Evolutionary conservation across 1,140 invertebrate species (phyloP).

Genomic region (Belonocnema kinseyi): DNA sequence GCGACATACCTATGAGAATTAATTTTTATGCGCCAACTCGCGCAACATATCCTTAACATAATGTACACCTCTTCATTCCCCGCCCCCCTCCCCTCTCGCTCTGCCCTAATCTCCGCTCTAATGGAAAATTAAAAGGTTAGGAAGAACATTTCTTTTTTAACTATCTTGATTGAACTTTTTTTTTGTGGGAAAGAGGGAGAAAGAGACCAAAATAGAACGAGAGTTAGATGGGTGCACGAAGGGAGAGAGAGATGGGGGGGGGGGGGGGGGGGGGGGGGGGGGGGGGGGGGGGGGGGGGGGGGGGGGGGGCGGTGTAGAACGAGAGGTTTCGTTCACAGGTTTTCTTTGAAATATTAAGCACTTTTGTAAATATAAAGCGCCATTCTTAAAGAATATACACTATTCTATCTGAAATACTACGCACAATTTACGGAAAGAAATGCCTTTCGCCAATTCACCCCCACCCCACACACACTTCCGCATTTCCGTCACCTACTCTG

Average conservation of each 20-base stretch:
- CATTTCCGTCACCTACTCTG: slow-evolving; percentile 35
- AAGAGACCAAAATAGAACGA: slow-evolving; percentile 23
- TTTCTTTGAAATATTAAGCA: neutral
- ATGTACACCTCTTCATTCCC: neutral
- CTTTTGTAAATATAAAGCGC: slow-evolving; percentile 3
- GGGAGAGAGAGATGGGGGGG: neutral
- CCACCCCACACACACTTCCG: neutral
- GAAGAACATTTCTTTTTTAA: neutral
- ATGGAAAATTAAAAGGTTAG: neutral
- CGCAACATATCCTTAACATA: slow-evolving; percentile 17
- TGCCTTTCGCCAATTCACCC: slow-evolving; percentile 36
- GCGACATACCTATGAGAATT: slow-evolving; percentile 11
- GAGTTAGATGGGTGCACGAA: neutral
- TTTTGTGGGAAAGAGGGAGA: neutral
- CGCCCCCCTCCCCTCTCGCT: neutral
- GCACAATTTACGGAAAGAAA: slow-evolving; percentile 16
- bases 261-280: neutral
- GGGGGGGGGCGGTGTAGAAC: neutral
- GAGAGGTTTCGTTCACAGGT: slow-evolving; percentile 36
- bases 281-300: neutral
- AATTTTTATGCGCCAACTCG: slow-evolving; percentile 23
- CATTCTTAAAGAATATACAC: slow-evolving; percentile 12
- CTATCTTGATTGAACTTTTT: neutral
- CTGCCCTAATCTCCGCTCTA: neutral
- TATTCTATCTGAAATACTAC: slow-evolving; percentile 21